Base-by-base conservation (phyloP, 2,113 vertebrate species). In the Triplophysa tibetana region DNA sequence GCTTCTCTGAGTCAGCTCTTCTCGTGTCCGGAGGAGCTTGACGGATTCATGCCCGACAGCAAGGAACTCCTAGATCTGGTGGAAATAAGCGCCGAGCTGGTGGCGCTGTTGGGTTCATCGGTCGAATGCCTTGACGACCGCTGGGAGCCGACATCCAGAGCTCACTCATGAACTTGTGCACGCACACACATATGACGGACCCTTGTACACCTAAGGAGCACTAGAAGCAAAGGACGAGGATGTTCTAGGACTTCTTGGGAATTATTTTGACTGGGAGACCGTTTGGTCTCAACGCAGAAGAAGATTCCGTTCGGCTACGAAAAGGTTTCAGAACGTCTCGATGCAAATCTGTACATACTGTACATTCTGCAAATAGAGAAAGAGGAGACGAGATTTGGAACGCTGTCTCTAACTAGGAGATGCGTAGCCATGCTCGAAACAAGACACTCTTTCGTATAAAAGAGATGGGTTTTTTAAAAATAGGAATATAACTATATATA, bases 21-120 rank as follows among this genome's bases (percentile, higher is more conserved):
- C 82, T 91, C 94, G 72, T 95, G 94, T 48, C 87, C 94, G 29
- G 94, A 92, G 85, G 94, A 95, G 84, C 92, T 95, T 9, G 94
- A 95, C 85, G 91, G 90, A 81, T 95, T 95, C 86, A 93, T 94
- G 84, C 92, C 94, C 0, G 95, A 96, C 87, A 94, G 94, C 91
- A 96, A 95, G 85, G 95, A 95, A 87, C 92, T 95, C 24, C 89
- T 96, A 86, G 95, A 96, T 84, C 93, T 96, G 87, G 95, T 96
- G 2, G 95, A 96, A 88, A 95, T 95, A 81, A 95, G 93, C 13
- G 91, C 86, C 0, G 94, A 96, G 84, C 92, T 96, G 70, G 94
- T 93, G 86, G 91, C 92, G 21, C 90, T 96, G 85, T 91, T 96
- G 0, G 95, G 95, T 70, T 95, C 94, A n/a, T 92, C 94, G 0